phyloP scores from a whole-genome alignment of 2,797 vertebrate species.

The Tauraco hartlaubi region DNA sequence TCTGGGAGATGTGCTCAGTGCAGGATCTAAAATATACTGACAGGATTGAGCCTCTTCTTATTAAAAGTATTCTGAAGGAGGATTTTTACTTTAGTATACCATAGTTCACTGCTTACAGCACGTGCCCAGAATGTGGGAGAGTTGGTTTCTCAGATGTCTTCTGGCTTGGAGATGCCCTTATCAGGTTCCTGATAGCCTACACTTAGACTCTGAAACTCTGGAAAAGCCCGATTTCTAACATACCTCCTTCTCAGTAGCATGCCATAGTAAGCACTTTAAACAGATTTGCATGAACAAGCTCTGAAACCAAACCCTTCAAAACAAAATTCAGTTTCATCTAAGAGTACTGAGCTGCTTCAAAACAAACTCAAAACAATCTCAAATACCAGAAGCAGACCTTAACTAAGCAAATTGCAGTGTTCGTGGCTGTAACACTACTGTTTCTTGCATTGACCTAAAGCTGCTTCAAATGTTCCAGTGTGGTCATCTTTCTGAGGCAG shows the following conservation, averaged over 20 bases:
- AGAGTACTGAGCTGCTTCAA: not conserved
- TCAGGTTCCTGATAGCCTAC: not conserved
- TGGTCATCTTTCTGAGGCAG: not conserved
- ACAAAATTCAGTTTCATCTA: not conserved
- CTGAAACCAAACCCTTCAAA: not conserved
- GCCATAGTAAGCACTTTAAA: not conserved
- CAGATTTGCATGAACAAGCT: not conserved
- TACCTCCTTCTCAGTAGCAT: not conserved
- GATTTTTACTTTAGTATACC: not conserved
- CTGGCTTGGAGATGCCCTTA: not conserved
- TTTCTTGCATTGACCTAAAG: not conserved
- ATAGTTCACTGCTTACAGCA: not conserved
- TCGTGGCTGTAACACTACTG: not conserved
- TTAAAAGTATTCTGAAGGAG: not conserved
- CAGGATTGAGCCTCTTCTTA: not conserved
- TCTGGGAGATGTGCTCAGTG: not conserved
- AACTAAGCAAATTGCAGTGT: not conserved
- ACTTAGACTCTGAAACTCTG: not conserved
- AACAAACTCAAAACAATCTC: not conserved
- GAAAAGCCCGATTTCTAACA: not conserved
- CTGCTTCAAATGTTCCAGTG: not conserved
- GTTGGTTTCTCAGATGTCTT: not conserved
- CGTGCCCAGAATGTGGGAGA: no score
- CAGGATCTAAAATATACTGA: not conserved
- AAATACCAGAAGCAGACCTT: not conserved